Evolutionary conservation across 2,888 invertebrate genomes (phyloP).

Genomic region (Calameuta filiformis): DNA sequence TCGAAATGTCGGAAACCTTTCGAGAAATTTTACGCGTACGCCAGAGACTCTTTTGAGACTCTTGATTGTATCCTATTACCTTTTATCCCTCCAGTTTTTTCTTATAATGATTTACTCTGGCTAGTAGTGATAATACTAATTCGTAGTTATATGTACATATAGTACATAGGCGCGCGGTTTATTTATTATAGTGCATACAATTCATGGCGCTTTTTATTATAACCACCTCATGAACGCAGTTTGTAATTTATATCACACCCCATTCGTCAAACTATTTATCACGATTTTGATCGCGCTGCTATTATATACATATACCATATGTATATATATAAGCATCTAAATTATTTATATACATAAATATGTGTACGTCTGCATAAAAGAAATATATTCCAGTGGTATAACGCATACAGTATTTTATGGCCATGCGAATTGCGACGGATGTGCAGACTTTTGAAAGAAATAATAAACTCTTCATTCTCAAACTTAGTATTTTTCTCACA

Average conservation of each 20-base stretch:
- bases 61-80: background rate
- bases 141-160: background rate
- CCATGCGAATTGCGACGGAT: background rate
- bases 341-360: conserved; percentile 21
- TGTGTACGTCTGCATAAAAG: background rate
- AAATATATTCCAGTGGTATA: background rate
- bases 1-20: background rate
- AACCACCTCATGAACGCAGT: background rate
- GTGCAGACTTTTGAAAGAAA: background rate
- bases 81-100: background rate
- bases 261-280: background rate
- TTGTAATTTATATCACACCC: background rate
- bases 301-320: conserved; percentile 15
- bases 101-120: background rate
- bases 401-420: background rate
- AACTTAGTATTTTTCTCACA: background rate
- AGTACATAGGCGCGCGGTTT: background rate
- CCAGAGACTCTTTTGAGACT: background rate
- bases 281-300: background rate
- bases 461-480: background rate
- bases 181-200: background rate
- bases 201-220: background rate
- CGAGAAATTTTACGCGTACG: background rate
- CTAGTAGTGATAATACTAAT: background rate
- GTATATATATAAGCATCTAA: conserved; percentile 20